Evolutionary conservation across 2,113 vertebrate genomes (phyloP), one percentile per base, ranked within the genome.

Genomic region (Aegypius monachus): DNA sequence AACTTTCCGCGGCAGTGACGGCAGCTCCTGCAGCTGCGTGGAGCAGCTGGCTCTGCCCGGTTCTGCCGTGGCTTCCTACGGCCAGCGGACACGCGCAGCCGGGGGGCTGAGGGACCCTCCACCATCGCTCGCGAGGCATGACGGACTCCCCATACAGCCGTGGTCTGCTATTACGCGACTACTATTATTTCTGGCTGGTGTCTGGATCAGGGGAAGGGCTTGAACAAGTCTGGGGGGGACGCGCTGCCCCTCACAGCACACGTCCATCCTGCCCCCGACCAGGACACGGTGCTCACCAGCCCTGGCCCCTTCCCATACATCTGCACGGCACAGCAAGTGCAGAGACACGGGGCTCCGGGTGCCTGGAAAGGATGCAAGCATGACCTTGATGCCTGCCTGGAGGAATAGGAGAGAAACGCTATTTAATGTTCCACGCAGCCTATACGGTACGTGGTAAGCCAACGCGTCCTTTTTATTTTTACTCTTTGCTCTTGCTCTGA

Each of bases 401-500:
- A 88, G 78, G 73, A 90, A 66, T 1, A 59, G 62, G 75, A 78
- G 78, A 86, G 38, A 93, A 96, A 79, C 4, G 47, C 29, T 56
- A 66, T 72, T 81, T 78, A 90, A 78, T 31, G 63, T 38, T 93
- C 61, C 12, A 29, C 1, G 3, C 59, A 92, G 75, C 68, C 74
- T 65, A 8, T 62, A 36, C 0, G 7, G 36, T 42, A 77, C 40
- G 1, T 5, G 50, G 92, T 78, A 72, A 95, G 83, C 80, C 74
- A 92, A 72, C 9, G 40, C 92, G 77, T 56, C 68, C 61, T 92
- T 88, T 92, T 93, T 10, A 61, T 88, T 89, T 91, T 63, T 61
- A 79, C 62, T 92, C 75, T 66, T 27, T 83, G 93, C 94, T 94
- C 80, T 93, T 85, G 63, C 93, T 95, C 94, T 2, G 10, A 91